Evolutionary conservation across 2,888 invertebrate species (phyloP), one percentile per base, ranked within the genome.

Genomic region (Cyaniris semiargus): DNA sequence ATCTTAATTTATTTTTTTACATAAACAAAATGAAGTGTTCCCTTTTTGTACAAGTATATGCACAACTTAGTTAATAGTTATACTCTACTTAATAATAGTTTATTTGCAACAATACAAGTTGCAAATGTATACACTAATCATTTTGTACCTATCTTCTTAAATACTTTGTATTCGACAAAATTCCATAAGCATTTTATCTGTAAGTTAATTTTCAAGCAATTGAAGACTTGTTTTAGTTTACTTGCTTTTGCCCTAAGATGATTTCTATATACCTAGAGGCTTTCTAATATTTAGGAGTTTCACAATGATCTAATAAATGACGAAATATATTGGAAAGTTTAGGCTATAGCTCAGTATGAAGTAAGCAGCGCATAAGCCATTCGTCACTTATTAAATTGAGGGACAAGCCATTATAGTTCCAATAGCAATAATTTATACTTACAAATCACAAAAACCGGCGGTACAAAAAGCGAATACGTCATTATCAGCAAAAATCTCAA

Each of bases 1-100:
- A n/a, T n/a, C n/a, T n/a, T 92, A 90, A 92, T 91, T 92, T 89
- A 89, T 91, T 90, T 89, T 89, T 86, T 88, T 89, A 83, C 85
- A 85, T 85, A 82, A 84, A 86, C 84, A 82, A 53, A 81, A 83
- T 80, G 84, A 88, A 85, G 88, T 89, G 90, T 91, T 91, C 88
- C 87, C 89, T 84, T 90, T 91, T 89, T 88, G 81, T 83, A 84
- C 82, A 81, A 81, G 79, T 78, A 79, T 82, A 80, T 79, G 84
- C 84, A 84, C 84, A 84, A 84, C 48, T 77, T 78, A 71, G 76
- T 60, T 76, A 76, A 76, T 76, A 48, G 34, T 21, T 77, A 71
- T 66, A 31, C 66, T 74, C 44, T 53, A 53, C 53, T 53, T 74
- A 48, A 74, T 74, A 74, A 23, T 27, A 66, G 27, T 31, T 2